Evolutionary conservation across 2,888 invertebrate genomes (phyloP).

Genomic region (Ophioninae sp.): DNA sequence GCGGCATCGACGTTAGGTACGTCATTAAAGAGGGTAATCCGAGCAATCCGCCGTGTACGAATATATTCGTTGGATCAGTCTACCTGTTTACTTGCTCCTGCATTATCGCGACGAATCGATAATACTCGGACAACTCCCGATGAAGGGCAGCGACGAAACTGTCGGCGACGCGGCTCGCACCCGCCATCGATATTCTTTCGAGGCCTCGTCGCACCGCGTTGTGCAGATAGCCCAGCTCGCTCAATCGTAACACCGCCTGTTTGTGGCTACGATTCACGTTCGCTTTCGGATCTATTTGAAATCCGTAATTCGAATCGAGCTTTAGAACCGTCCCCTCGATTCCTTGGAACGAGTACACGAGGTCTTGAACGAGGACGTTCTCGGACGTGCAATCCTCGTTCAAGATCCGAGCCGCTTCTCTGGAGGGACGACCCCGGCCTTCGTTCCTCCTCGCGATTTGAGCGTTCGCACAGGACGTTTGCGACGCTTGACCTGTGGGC

Average conservation of each 20-base stretch:
- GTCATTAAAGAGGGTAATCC: too few species aligned
- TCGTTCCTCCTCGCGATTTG: slow-evolving; percentile 73
- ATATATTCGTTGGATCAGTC: neutral
- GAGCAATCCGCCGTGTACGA: neutral
- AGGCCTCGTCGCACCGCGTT: slow-evolving; percentile 91
- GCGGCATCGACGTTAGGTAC: too few species aligned
- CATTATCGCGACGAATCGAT: slow-evolving; percentile 92
- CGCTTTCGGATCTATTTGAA: slow-evolving; percentile 84
- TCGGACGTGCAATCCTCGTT: slow-evolving; percentile 80
- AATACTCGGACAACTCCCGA: slow-evolving; percentile 93
- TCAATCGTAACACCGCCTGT: slow-evolving; percentile 87
- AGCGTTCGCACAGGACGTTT: slow-evolving; percentile 68
- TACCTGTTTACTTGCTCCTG: slow-evolving; percentile 89
- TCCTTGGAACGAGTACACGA: slow-evolving; percentile 94
- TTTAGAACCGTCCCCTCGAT: slow-evolving; percentile 90
- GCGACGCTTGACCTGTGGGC: slow-evolving; percentile 71
- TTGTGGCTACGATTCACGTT: slow-evolving; percentile 83
- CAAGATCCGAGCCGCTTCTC: slow-evolving; percentile 69
- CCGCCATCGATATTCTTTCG: slow-evolving; percentile 85
- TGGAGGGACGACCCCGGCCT: slow-evolving; percentile 62
- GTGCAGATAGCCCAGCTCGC: slow-evolving; percentile 93
- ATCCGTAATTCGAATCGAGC: slow-evolving; percentile 85
- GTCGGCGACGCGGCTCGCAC: slow-evolving; percentile 89
- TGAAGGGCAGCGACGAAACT: slow-evolving; percentile 93
- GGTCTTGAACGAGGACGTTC: slow-evolving; percentile 86